Conservation (phyloP, 1,140 invertebrate genomes). For the Tetramorium parvispinum region DNA sequence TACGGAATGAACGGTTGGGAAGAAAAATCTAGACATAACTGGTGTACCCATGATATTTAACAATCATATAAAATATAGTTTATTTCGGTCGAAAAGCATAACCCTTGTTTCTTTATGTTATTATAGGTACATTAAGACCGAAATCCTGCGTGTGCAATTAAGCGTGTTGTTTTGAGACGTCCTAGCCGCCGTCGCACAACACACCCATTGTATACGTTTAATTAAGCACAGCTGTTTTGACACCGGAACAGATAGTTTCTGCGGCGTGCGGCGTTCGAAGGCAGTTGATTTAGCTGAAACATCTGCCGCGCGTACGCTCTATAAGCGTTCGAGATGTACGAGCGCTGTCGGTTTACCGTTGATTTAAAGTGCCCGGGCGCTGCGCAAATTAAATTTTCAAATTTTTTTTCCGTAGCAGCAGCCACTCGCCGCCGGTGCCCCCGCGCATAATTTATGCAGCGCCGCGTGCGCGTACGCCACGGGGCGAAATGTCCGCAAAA, state of each 20-base stretch:
- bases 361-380: conserved; percentile 72
- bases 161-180: conserved; percentile 63
- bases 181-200: conserved; percentile 33
- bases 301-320: conserved; percentile 80
- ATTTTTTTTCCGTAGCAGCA: conserved; percentile 34
- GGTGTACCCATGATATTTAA: neutral
- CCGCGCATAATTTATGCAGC: conserved; percentile 52
- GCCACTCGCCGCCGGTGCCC: conserved; percentile 10
- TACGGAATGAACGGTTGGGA: neutral
- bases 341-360: conserved; percentile 65
- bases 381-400: conserved; percentile 67
- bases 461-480: conserved; percentile 19
- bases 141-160: conserved; percentile 52
- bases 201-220: conserved; percentile 77
- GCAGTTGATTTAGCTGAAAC: conserved; percentile 83
- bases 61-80: neutral
- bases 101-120: conserved; percentile 29
- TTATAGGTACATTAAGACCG: conserved; percentile 43
- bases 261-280: conserved; percentile 77
- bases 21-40: neutral
- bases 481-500: conserved; percentile 38
- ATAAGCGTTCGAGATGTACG: conserved; percentile 72
- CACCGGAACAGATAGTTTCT: conserved; percentile 79
- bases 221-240: conserved; percentile 84
- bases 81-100: neutral